phyloP scores from a whole-genome alignment of 2,888 invertebrate genomes.

The Xylota segnis region DNA sequence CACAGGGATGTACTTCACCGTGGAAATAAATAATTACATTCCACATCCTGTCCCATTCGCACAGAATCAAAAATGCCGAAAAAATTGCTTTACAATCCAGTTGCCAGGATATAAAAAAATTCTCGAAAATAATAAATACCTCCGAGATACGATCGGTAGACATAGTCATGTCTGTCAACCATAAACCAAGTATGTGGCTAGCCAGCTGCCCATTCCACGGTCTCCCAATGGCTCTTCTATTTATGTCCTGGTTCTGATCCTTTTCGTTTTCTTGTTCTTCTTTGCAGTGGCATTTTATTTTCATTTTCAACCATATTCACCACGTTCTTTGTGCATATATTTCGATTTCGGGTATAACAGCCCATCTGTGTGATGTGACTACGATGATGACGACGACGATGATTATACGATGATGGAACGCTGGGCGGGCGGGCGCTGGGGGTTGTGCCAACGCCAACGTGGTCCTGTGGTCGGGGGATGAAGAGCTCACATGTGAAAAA shows the following conservation, averaged over 20 bases:
- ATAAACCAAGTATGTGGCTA: constrained; percentile 6
- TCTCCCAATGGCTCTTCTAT: constrained; percentile 12
- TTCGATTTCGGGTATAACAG: constrained; percentile 63
- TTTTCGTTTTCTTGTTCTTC: constrained; percentile 11
- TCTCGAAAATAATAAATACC: constrained; percentile 71
- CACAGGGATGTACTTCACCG: neutral
- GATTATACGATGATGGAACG: constrained; percentile 50
- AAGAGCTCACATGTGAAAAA: constrained; percentile 74
- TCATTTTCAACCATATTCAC: constrained; percentile 48
- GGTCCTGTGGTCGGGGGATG: constrained; percentile 26
- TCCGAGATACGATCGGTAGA: constrained; percentile 52
- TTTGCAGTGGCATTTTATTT: constrained; percentile 42
- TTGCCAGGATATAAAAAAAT: constrained; percentile 54
- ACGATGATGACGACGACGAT: constrained; percentile 56
- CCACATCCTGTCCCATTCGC: neutral
- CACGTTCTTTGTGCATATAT: constrained; percentile 70
- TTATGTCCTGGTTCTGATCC: constrained; percentile 16
- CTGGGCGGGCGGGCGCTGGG: neutral
- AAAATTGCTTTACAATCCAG: constrained; percentile 65
- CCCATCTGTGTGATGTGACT: constrained; percentile 72
- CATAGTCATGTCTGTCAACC: constrained; percentile 12
- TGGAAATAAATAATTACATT: neutral
- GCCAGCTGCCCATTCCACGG: constrained; percentile 1
- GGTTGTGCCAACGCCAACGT: neutral
- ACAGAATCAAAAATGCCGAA: constrained; percentile 1